Percentiles rank a stretch among this genome's conserved stretches.
Conservation (phyloP, 2,797 vertebrate genomes). For the Lindbergichthys nudifrons region DNA sequence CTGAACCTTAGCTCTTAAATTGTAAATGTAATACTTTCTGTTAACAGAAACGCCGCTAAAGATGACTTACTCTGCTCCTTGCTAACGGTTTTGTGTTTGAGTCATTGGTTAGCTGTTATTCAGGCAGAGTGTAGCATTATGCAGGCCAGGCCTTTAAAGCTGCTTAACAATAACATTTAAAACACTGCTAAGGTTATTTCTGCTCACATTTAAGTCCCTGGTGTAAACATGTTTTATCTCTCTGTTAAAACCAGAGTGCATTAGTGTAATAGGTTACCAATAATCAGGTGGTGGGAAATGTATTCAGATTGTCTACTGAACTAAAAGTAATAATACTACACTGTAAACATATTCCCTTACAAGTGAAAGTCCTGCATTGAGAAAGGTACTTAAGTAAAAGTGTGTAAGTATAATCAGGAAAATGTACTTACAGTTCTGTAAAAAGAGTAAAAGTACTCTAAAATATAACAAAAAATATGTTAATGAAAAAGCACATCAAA, state of each 20-base stretch:
- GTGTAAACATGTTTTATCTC: not conserved
- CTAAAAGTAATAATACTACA: too few relatives aligned
- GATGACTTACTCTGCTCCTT: too few relatives aligned
- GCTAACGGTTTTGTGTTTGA: not conserved
- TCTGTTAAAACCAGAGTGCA: not conserved
- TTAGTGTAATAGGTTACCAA: slow-evolving; percentile 18
- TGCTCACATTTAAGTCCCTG: not conserved
- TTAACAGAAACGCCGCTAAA: not conserved
- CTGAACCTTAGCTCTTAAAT: not conserved
- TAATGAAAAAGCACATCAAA: too few relatives aligned
- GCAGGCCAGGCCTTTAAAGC: slow-evolving; percentile 56
- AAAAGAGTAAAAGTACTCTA: too few relatives aligned
- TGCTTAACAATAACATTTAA: slow-evolving; percentile 31
- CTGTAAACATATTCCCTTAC: too few relatives aligned
- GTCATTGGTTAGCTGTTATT: not conserved
- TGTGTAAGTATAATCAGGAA: too few relatives aligned
- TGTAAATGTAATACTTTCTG: not conserved
- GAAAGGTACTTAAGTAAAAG: too few relatives aligned
- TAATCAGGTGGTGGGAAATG: not conserved
- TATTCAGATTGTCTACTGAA: too few relatives aligned
- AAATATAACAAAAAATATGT: too few relatives aligned
- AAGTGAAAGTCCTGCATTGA: too few relatives aligned
- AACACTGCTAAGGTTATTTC: not conserved
- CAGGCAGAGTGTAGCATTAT: slow-evolving; percentile 20
- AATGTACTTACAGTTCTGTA: too few relatives aligned